Conservation (phyloP, 2,888 invertebrate species). For the Acronicta alni region DNA sequence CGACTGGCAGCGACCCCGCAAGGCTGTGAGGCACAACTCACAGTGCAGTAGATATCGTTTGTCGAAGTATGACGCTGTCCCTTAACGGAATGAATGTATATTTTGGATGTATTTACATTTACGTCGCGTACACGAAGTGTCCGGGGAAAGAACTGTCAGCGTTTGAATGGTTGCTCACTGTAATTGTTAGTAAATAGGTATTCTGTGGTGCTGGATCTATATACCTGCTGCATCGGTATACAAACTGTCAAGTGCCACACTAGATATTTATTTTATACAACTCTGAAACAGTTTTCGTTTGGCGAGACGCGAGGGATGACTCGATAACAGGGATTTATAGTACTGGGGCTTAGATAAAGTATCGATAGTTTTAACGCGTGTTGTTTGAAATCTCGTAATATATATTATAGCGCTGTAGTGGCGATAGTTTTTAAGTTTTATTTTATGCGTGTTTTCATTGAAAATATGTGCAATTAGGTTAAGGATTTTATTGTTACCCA, state of each 20-base stretch:
- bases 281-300: constrained; percentile 67
- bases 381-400: constrained; percentile 89
- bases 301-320: constrained; percentile 62
- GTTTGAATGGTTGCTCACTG: constrained; percentile 87
- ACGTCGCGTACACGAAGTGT: constrained; percentile 62
- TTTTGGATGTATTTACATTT: constrained; percentile 87
- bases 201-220: constrained; percentile 80
- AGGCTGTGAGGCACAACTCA: constrained; percentile 64
- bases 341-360: constrained; percentile 81
- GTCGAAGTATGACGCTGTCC: constrained; percentile 69
- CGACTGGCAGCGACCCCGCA: constrained; percentile 26
- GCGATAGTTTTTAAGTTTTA: constrained; percentile 80
- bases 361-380: constrained; percentile 80
- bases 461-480: constrained; percentile 84
- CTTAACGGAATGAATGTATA: constrained; percentile 80
- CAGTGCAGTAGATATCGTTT: constrained; percentile 66
- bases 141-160: constrained; percentile 72
- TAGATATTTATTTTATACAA: constrained; percentile 81
- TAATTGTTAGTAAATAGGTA: constrained; percentile 80
- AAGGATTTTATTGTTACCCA: constrained; percentile 85
- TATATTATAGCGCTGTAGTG: constrained; percentile 79
- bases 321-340: constrained; percentile 77
- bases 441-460: constrained; percentile 83
- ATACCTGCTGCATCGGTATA: constrained; percentile 62
- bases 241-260: constrained; percentile 81